phyloP scores from a whole-genome alignment of 2,113 vertebrate genomes.

The Hepsetus odoe region DNA sequence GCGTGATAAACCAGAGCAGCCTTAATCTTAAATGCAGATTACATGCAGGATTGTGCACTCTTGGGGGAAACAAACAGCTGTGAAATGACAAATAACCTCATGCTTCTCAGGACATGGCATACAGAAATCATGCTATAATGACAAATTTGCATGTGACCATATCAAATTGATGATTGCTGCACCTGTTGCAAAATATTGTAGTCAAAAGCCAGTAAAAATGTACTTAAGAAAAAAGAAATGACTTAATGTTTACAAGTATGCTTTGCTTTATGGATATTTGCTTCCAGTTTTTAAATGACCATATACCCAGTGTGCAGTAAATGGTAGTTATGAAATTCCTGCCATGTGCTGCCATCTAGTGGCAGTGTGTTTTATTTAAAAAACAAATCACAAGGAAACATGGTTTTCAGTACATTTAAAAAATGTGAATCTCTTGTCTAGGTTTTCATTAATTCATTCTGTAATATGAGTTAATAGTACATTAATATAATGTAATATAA shows the following conservation, averaged over 20 bases:
- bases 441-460: too few relatives aligned
- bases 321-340: neutral
- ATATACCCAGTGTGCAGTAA: neutral
- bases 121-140: too few relatives aligned
- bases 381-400: neutral
- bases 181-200: neutral
- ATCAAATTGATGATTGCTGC: neutral
- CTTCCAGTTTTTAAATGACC: neutral
- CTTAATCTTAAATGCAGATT: conserved; percentile 5
- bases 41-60: neutral
- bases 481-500: too few relatives aligned
- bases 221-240: too few relatives aligned
- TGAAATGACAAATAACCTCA: neutral
- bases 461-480: too few relatives aligned
- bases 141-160: neutral
- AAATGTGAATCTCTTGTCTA: too few relatives aligned
- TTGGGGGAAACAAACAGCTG: neutral
- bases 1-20: neutral
- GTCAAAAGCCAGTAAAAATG: too few relatives aligned
- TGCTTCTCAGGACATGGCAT: neutral
- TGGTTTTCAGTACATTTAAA: neutral
- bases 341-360: conserved; percentile 48
- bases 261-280: neutral
- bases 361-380: neutral
- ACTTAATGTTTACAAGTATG: too few relatives aligned